Conservation (phyloP, 1,140 invertebrate species). For the Drosophila ogumai region DNA sequence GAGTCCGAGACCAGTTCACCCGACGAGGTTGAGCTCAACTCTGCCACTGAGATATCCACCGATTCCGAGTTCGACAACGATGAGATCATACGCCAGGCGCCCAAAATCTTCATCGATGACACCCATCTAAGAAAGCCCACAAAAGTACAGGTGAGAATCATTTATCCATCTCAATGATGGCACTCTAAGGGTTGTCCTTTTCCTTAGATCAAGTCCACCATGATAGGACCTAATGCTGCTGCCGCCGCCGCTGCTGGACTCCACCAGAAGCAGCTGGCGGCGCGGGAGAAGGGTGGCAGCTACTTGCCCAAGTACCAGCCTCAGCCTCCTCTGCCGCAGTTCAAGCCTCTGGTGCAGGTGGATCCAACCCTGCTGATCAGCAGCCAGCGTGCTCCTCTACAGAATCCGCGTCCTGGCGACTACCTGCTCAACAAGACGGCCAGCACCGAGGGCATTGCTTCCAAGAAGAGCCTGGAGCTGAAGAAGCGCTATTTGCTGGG, state of each 20-base stretch:
- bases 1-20: constrained; percentile 90
- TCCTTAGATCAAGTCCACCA: constrained; percentile 73
- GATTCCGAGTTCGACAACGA: constrained; percentile 96
- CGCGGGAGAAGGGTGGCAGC: constrained; percentile 65
- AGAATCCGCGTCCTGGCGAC: constrained; percentile 88
- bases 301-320: constrained; percentile 79
- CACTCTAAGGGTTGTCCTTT: neutral
- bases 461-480: constrained; percentile 93
- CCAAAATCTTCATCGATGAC: constrained; percentile 89
- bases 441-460: constrained; percentile 93
- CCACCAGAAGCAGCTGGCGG: constrained; percentile 67
- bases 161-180: rapidly evolving
- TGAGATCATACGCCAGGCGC: constrained; percentile 88
- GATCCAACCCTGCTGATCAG: constrained; percentile 77
- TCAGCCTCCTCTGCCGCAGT: constrained; percentile 85
- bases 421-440: constrained; percentile 92
- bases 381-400: constrained; percentile 71
- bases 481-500: constrained; percentile 93
- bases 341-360: constrained; percentile 86
- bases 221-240: constrained; percentile 60
- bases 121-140: constrained; percentile 85
- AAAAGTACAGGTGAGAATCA: constrained; percentile 87
- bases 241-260: constrained; percentile 34
- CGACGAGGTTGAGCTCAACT: constrained; percentile 90
- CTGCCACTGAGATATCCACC: constrained; percentile 95